Percentiles rank a stretch among this genome's conserved stretches.
phyloP scores from a whole-genome alignment of 2,113 vertebrate genomes.

The Tonatia bakeri region DNA sequence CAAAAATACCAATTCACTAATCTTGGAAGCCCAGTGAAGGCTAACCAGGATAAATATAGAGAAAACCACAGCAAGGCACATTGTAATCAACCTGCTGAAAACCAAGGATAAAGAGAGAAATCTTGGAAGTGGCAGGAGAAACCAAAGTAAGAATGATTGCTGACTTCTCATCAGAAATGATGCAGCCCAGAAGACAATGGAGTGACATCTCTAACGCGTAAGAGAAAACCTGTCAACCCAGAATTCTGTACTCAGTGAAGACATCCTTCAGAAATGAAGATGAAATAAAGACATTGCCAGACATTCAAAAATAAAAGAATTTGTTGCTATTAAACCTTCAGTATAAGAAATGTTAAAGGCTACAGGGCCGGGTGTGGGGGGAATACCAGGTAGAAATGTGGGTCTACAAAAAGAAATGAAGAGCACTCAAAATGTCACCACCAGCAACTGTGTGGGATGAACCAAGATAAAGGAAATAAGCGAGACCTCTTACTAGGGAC shows the following conservation, averaged over 20 bases:
- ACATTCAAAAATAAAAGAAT: background rate
- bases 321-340: background rate
- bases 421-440: background rate
- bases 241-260: background rate
- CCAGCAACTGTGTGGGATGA: background rate
- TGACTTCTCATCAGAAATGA: constrained; percentile 34
- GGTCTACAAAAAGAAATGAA: background rate
- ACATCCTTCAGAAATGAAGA: background rate
- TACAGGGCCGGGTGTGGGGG: too few relatives aligned
- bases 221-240: background rate
- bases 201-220: background rate
- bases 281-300: background rate
- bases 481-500: background rate
- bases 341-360: background rate
- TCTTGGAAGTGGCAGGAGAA: background rate
- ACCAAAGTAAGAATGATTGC: background rate
- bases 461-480: background rate
- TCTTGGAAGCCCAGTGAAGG: background rate
- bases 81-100: constrained; percentile 41
- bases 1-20: background rate
- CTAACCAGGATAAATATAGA: constrained; percentile 21
- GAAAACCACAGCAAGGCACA: constrained; percentile 31
- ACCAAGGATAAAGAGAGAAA: constrained; percentile 6
- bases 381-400: background rate
- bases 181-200: background rate